Base-by-base conservation (phyloP, 2,797 vertebrate genomes). In the Synanceia verrucosa region DNA sequence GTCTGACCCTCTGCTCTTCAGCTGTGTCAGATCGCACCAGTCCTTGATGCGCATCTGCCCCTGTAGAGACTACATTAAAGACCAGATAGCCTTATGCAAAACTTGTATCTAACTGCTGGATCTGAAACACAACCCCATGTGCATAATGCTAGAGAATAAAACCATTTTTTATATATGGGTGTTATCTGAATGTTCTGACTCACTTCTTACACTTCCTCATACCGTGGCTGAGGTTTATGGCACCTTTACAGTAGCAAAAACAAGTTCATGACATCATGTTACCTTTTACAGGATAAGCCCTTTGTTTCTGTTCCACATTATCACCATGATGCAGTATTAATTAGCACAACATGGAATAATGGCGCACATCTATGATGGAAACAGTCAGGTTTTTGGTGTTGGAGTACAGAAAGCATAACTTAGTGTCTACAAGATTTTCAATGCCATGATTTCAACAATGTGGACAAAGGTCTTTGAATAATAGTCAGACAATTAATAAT, bases 41-140 rank as follows among this genome's bases (percentile, higher is more conserved):
- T 84, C 76, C 41, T 91, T 94, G 82, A 86, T 70, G 71, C 91
- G 90, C 62, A 73, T 96, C 90, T 97, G 94, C 79, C 96, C 96
- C 19, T 96, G 94, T 81, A 92, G 96, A 88, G 95, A 96, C 93
- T 96, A 95, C 57, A 95, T 95, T 81, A 96, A 95, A 78, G 95
- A 95, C 83, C 96, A 84, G 72, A 73, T 79, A 44, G 79, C 76
- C n/a, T 65, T 76, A 37, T 65, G 66, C 47, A 80, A 58, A 56
- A 37, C 46, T 1, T 83, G 79, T 70, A 6, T 75, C 24, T 81
- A 23, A 72, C 31, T 24, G 23, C 7, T 52, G 28, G 10, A 34
- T 8, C 5, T 7, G 26, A 23, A 62, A 23, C 12, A 39, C 31
- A 43, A 5, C 14, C 4, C 3, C 10, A 11, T 26, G 12, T 18